Conservation (phyloP, 2,113 vertebrate species). For the Oceanodroma tethys region DNA sequence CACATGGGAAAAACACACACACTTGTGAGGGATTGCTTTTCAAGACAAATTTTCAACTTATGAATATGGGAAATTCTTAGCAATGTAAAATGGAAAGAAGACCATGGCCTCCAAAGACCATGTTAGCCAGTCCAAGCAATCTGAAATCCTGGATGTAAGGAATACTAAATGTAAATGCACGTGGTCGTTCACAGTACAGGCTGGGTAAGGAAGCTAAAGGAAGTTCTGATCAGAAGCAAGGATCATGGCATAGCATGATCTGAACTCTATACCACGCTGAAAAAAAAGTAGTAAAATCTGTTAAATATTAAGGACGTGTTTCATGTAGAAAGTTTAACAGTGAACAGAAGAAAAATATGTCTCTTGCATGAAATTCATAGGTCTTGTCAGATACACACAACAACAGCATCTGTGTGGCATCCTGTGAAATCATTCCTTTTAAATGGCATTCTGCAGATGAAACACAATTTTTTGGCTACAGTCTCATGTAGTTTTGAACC, state of each 20-base stretch:
- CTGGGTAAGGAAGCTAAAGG: background rate
- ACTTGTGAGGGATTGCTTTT: background rate
- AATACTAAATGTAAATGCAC: background rate
- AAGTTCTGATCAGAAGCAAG: background rate
- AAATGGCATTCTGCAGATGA: constrained; percentile 42
- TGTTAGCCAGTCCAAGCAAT: background rate
- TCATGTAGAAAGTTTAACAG: background rate
- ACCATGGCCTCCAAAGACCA: background rate
- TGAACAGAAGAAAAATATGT: constrained; percentile 17
- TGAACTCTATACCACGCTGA: background rate
- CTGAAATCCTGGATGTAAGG: background rate
- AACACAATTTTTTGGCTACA: constrained; percentile 36
- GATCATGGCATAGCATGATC: background rate
- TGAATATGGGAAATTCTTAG: background rate
- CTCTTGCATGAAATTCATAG: constrained; percentile 3
- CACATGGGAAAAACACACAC: background rate
- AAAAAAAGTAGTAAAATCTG: background rate
- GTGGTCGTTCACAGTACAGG: background rate
- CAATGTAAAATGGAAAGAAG: background rate
- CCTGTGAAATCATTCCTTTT: constrained; percentile 36
- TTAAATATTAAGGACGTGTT: background rate
- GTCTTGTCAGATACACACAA: constrained; percentile 23
- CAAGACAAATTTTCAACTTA: background rate
- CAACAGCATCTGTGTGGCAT: constrained; percentile 47
- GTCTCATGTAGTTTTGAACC: background rate